These are phyloP conservation scores for Lissonota sp. DNA, from an alignment of 2,888 invertebrate species.

Conservation along the genomic window DNA sequence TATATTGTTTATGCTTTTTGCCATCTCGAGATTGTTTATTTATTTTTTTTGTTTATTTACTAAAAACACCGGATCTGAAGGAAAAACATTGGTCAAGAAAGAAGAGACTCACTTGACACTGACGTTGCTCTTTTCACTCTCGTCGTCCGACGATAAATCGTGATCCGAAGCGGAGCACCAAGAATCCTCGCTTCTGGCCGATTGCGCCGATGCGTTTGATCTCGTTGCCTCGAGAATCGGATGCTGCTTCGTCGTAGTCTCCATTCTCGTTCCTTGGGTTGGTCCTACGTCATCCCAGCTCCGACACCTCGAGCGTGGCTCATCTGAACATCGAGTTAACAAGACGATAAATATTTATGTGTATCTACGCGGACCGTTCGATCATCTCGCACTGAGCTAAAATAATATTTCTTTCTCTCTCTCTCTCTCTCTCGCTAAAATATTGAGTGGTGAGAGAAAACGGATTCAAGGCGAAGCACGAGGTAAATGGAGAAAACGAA, in stretches of 20 bases:
- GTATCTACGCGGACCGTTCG: not conserved
- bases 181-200: conserved; percentile 87
- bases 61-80: no score
- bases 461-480: not conserved
- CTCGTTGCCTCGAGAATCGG: conserved; percentile 78
- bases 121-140: conserved; percentile 86
- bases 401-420: conserved; percentile 4
- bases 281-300: conserved; percentile 89
- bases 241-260: conserved; percentile 73
- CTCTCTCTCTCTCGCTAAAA: not conserved
- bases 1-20: no score
- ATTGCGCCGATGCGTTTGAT: conserved; percentile 79
- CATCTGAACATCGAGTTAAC: conserved; percentile 86
- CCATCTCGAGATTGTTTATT: no score
- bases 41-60: no score
- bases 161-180: conserved; percentile 88
- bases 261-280: conserved; percentile 72
- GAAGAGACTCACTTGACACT: conserved; percentile 84
- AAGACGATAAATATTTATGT: conserved; percentile 39
- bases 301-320: conserved; percentile 90
- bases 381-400: not conserved
- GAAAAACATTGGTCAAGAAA: not conserved
- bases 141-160: conserved; percentile 88
- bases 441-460: conserved; percentile 25
- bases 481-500: conserved; percentile 26